Evolutionary conservation across 2,113 vertebrate genomes (phyloP).

Genomic region (Labrus mixtus): DNA sequence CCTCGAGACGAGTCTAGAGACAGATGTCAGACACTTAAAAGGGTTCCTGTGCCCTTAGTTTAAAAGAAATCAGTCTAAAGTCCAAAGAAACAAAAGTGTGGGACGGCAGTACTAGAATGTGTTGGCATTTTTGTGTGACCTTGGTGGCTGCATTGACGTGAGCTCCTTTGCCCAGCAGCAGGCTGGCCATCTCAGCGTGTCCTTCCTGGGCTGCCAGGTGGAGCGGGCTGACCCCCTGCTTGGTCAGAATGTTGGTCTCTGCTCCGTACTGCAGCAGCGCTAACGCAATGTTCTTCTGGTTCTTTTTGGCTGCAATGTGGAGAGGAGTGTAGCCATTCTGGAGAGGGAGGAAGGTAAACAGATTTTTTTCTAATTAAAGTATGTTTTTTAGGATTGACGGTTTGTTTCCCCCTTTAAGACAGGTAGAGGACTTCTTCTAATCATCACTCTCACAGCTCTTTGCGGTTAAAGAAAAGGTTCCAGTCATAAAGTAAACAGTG

Average conservation of each 20-base stretch:
- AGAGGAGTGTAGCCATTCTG: slow-evolving; percentile 98
- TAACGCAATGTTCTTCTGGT: slow-evolving; percentile 91
- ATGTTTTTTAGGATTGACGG: no score
- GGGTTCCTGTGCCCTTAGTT: no score
- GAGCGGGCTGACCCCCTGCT: slow-evolving; percentile 94
- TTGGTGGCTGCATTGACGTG: slow-evolving; percentile 91
- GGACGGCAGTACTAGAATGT: background rate
- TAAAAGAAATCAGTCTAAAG: background rate
- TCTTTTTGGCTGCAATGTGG: slow-evolving; percentile 97
- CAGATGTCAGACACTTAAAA: background rate
- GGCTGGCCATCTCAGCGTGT: slow-evolving; percentile 90
- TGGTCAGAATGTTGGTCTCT: slow-evolving; percentile 92
- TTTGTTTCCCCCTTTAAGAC: no score
- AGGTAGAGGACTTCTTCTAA: no score
- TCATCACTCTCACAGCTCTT: no score
- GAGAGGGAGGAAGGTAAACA: background rate
- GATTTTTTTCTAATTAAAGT: no score
- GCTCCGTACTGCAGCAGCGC: slow-evolving; percentile 91
- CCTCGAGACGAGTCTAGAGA: background rate
- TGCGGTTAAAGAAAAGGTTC: no score
- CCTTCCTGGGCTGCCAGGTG: slow-evolving; percentile 96
- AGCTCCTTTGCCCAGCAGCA: slow-evolving; percentile 91
- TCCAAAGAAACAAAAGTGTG: background rate
- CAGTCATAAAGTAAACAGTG: no score
- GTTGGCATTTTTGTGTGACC: slow-evolving; percentile 76